These are phyloP conservation scores for Henricia sp. DNA, from an alignment of 53 echinoderm and acorn worm species.

Conservation along the genomic window DNA sequence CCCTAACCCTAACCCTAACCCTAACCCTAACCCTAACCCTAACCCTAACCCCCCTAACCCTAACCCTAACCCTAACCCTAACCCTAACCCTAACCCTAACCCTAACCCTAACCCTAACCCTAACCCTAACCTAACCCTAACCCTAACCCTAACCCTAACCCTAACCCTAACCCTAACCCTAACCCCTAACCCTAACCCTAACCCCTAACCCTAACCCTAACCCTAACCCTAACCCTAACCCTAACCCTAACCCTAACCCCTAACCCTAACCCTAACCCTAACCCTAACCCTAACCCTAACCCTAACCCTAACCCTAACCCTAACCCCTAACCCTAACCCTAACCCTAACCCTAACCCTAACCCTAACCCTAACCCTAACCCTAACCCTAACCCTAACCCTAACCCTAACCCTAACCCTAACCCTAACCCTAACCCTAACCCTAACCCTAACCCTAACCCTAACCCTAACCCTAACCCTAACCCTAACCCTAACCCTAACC, in stretches of 20 bases:
- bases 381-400: slow-evolving; percentile 22
- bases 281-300: slow-evolving; percentile 40
- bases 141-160: slow-evolving; percentile 48
- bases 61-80: background rate
- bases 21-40: slow-evolving; percentile 40
- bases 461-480: slow-evolving; percentile 23
- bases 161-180: too few species aligned
- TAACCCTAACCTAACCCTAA: too few species aligned
- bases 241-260: too few species aligned
- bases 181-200: too few species aligned
- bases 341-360: slow-evolving; percentile 21
- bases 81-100: slow-evolving; percentile 28
- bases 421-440: background rate
- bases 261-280: slow-evolving; percentile 46
- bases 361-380: slow-evolving; percentile 18
- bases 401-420: background rate
- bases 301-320: too few species aligned
- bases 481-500: too few species aligned
- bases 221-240: slow-evolving; percentile 56
- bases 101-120: slow-evolving; percentile 46
- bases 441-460: slow-evolving; percentile 5
- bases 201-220: too few species aligned
- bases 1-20: slow-evolving; percentile 54
- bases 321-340: slow-evolving; percentile 32
- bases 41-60: too few species aligned